Evolutionary conservation across 1,140 invertebrate species (phyloP).

Genomic region (Neodiprion virginianus): DNA sequence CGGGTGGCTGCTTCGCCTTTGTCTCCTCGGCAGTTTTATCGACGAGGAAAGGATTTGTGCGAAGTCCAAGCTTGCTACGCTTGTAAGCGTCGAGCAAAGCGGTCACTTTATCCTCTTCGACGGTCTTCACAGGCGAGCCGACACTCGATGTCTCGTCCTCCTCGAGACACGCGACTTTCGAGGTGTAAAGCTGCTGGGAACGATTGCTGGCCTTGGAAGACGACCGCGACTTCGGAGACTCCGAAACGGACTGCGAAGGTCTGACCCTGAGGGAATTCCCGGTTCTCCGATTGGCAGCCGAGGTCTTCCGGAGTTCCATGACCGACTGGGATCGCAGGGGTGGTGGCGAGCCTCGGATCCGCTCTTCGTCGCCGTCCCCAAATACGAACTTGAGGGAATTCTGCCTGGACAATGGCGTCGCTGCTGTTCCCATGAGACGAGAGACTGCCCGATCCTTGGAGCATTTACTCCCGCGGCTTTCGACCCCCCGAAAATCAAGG

Average conservation of each 20-base stretch:
- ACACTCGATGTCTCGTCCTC: not conserved
- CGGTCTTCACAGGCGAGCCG: not conserved
- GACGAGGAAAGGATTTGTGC: constrained; percentile 52
- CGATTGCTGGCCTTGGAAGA: not conserved
- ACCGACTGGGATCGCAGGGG: constrained; percentile 38
- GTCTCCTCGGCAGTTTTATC: not conserved
- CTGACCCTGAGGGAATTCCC: not conserved
- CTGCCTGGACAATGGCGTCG: constrained; percentile 41
- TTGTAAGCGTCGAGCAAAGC: constrained; percentile 69
- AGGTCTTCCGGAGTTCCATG: constrained; percentile 37
- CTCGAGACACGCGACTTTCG: not conserved
- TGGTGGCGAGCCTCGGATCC: not conserved
- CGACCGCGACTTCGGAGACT: not conserved
- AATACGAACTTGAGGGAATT: constrained; percentile 36
- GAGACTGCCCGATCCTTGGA: not conserved
- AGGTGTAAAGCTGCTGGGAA: not conserved
- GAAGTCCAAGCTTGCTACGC: constrained; percentile 65
- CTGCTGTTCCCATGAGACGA: constrained; percentile 39
- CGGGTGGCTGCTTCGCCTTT: constrained; percentile 64
- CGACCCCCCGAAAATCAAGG: not conserved
- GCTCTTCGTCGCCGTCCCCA: constrained; percentile 23
- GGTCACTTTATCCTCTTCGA: constrained; percentile 50
- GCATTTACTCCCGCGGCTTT: not conserved
- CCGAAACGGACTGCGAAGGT: not conserved
- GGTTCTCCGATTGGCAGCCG: constrained; percentile 11